Evolutionary conservation across 2,113 vertebrate genomes (phyloP), one percentile per base, ranked within the genome.

Genomic region (Stigmatopora nigra): DNA sequence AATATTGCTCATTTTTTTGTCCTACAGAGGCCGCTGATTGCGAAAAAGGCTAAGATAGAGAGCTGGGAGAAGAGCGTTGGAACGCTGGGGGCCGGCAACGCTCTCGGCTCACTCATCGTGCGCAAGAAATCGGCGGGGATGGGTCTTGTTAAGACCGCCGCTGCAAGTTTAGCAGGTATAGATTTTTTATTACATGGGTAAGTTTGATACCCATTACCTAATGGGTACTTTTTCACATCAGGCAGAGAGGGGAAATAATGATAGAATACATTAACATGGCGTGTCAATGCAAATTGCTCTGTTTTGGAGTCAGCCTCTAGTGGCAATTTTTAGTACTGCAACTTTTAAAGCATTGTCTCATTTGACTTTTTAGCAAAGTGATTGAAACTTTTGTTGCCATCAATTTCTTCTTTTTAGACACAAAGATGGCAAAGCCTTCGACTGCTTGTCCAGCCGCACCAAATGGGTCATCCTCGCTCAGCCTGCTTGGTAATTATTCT

Each of bases 11-110:
- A 36, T 68, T 38, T 19, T 57, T 75, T 14, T 75, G 60, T 17
- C 36, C 2, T 1, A 12, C 71, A 90, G 91, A 78, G 64, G 10
- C 5, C 68, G 15, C 68, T 75, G 74, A 70, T 82, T 64, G 47
- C 72, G 31, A 92, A 94, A 84, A 94, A 73, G 72, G 80, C 63
- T n/a, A 94, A 89, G 67, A 67, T 48, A 0, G 92, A 93, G 79
- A 90, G 82, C 71, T 93, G 92, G 92, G 94, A 93, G 73, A 81
- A 76, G 15, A 94, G 93, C 0, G 88, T 93, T 0, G 92, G 94
- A 15, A 88, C 81, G 0, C 63, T 93, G 38, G 86, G 85, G 0
- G 72, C 73, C 38, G 55, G 68, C 56, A 87, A 63, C 19, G 4
- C 84, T 0, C 84, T 89, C 3, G 89, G 93, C 15, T 88, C 92